Evolutionary conservation across 2,113 vertebrate species (phyloP).

Genomic region (Ginglymostoma cirratum): DNA sequence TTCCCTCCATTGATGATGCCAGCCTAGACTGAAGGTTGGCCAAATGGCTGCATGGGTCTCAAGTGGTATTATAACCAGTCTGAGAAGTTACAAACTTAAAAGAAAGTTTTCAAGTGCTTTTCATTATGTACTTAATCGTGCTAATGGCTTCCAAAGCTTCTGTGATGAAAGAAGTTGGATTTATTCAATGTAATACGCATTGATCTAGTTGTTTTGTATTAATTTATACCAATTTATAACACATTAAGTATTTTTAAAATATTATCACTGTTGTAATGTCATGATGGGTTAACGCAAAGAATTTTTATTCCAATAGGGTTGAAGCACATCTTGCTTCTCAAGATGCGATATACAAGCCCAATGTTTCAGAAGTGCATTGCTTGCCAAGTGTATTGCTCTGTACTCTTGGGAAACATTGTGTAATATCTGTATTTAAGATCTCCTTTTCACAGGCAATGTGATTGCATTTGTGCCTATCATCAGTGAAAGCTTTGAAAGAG

Average conservation of each 20-base stretch:
- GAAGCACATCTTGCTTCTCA: background rate
- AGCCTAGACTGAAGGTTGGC: background rate
- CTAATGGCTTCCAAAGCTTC: background rate
- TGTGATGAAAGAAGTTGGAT: background rate
- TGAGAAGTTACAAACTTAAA: background rate
- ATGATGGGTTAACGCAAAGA: background rate
- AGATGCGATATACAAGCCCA: background rate
- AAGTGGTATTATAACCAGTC: background rate
- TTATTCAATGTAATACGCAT: background rate
- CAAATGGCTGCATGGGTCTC: background rate
- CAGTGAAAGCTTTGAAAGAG: background rate
- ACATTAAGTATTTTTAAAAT: background rate
- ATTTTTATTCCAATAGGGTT: background rate
- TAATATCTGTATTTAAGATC: background rate
- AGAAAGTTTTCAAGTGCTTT: background rate
- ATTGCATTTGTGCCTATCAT: background rate
- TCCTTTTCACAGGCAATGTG: background rate
- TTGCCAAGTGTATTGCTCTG: background rate
- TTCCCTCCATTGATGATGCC: background rate
- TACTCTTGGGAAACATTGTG: background rate
- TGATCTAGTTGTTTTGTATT: too few relatives aligned
- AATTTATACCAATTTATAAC: background rate
- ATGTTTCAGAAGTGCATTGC: background rate
- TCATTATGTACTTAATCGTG: background rate
- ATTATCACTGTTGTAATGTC: background rate